Evolutionary conservation across 2,888 invertebrate species (phyloP).

Genomic region (Melitaea athalia): DNA sequence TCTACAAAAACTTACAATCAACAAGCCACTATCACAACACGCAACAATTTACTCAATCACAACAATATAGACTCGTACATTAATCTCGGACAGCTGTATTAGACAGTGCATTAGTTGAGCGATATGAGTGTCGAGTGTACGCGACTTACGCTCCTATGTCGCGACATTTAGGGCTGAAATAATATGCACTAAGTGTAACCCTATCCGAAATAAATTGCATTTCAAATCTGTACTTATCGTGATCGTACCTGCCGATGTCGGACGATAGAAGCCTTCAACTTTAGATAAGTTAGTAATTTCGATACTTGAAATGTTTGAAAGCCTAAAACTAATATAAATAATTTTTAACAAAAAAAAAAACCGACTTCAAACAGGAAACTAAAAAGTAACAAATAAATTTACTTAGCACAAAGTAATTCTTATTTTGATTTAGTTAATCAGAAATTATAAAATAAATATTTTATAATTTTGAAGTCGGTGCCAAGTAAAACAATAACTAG

Average conservation of each 20-base stretch:
- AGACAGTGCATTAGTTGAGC: constrained; percentile 31
- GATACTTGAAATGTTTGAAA: neutral
- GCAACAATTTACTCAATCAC: constrained; percentile 26
- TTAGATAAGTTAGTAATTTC: constrained; percentile 10
- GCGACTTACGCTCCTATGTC: constrained; percentile 11
- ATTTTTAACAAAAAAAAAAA: neutral
- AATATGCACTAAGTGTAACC: constrained; percentile 2
- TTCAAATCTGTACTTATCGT: constrained; percentile 42
- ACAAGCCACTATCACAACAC: neutral
- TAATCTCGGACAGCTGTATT: constrained; percentile 27
- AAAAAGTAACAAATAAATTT: too few species aligned
- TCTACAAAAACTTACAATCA: neutral
- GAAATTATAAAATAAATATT: too few species aligned
- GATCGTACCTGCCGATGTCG: constrained; percentile 39
- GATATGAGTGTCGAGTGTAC: constrained; percentile 10
- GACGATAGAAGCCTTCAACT: constrained; percentile 23
- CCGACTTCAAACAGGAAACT: too few species aligned
- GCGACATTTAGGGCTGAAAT: constrained; percentile 1
- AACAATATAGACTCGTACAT: constrained; percentile 22
- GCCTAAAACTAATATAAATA: neutral
- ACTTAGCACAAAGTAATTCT: too few species aligned
- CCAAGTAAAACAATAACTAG: too few species aligned
- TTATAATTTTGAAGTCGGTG: too few species aligned
- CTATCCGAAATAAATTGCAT: constrained; percentile 45
- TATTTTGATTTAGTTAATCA: too few species aligned